Evolutionary conservation across 2,888 invertebrate genomes (phyloP), one percentile per base, ranked within the genome.

Genomic region (Galeopsomyia nigrocyanea): DNA sequence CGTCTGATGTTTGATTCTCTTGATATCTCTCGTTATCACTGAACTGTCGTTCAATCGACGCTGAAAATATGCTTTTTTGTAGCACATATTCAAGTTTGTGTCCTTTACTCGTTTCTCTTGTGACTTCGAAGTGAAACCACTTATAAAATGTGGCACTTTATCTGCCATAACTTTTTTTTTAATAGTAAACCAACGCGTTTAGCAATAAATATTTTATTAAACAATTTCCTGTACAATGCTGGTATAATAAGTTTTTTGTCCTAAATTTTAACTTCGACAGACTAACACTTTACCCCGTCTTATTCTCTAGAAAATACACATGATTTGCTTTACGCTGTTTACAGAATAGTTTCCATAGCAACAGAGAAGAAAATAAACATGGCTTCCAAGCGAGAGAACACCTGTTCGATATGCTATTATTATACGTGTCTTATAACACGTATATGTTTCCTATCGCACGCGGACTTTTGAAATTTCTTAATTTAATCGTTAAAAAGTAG

Each of bases 31-130:
- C 31, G 74, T 63, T 31, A 68, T 65, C 39, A 76, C 76, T 68
- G 76, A 68, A 68, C 77, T 77, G 19, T 73, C 58, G 61, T 79
- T 70, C 5, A 68, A 50, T 17, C 55, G 72, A 17, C 68, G 53
- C 60, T 71, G 71, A 51, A 75, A 74, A 51, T 49, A 16, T n/a
- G 75, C 66, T 31, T 71, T 69, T 56, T 66, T 71, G 7, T 68
- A 68, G 21, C 71, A 75, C 14, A 75, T 60, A 67, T 26, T 64
- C 5, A 74, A 56, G 47, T 51, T 57, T 58, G 31, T n/a, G 50
- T 73, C 57, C 61, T 75, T 73, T 2, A 49, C 16, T 47, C 31
- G 31, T 63, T 71, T 68, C 21, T 66, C 71, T 47, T 22, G 49
- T 10, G 73, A 50, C 51, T 19, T 50, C 6, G 60, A 46, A n/a